Evolutionary conservation across 1,140 invertebrate genomes (phyloP), one percentile per base, ranked within the genome.

Genomic region (Paramacrobiotus metropolitanus): DNA sequence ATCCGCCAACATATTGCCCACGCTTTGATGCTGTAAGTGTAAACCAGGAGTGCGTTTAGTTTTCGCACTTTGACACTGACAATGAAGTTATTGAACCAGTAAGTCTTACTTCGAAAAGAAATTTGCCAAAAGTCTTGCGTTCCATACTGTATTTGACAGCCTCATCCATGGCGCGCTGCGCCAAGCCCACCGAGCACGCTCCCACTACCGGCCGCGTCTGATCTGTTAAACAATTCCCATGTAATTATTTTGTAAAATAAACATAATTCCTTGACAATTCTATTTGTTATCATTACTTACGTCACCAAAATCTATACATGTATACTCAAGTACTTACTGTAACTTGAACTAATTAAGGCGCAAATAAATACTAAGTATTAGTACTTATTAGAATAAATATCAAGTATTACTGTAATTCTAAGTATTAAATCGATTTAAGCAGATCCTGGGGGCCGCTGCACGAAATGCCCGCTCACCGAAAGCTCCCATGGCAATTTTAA

Each of bases 401-500:
- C n/a, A n/a, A n/a, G n/a, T n/a, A n/a, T n/a, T n/a, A n/a, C n/a
- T n/a, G n/a, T n/a, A n/a, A n/a, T n/a, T n/a, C n/a, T n/a, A n/a
- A n/a, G n/a, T n/a, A n/a, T n/a, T n/a, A n/a, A n/a, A n/a, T n/a
- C n/a, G n/a, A n/a, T n/a, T n/a, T n/a, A n/a, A n/a, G n/a, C n/a
- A n/a, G n/a, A n/a, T n/a, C n/a, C n/a, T n/a, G n/a, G n/a, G n/a
- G n/a, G n/a, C n/a, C n/a, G n/a, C n/a, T n/a, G n/a, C n/a, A n/a
- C n/a, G n/a, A n/a, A n/a, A n/a, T n/a, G n/a, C n/a, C n/a, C n/a
- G n/a, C n/a, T n/a, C n/a, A n/a, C n/a, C n/a, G n/a, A 96, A 96
- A 2, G 89, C 87, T 60, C 81, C 83, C 93, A 96, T 96, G 2
- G 91, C 91, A 71, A 96, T 85, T 75, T 91, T 92, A 71, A 97